Base-by-base conservation (phyloP, 2,797 vertebrate genomes). In the Fratercula arctica region DNA sequence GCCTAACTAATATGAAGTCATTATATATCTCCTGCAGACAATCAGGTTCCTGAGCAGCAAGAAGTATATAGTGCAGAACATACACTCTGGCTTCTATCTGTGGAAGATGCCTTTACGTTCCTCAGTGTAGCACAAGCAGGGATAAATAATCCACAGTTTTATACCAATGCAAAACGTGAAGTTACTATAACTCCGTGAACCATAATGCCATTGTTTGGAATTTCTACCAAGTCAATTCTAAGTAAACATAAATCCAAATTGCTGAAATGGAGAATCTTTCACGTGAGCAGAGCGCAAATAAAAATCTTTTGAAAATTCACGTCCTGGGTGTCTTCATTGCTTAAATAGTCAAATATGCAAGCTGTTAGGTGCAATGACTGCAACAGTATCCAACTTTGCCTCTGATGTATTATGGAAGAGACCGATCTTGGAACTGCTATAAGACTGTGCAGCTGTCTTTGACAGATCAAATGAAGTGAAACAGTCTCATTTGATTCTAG, bases 281-380 rank as follows among this genome's bases (percentile, higher is more conserved):
- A 56, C 0, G 0, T 16, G 3, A 1, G 41, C 33, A 56, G 28
- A 45, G 28, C 4, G 3, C 13, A 81, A 81, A 64, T 28, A 75
- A 13, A 75, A 15, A 33, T 37, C 11, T 61, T 57, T 16, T 37
- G 33, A 56, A 79, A 54, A 82, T 45, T 45, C 41, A 69, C 28
- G 21, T 60, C 15, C 11, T 63, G 11, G 12, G 8, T 26, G 21
- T 39, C 61, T 66, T 64, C 41, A 19, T 15, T 75, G n/a, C 29
- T 78, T 26, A 26, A 51, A 26, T 5, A 63, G n/a, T n/a, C n/a
- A 64, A 54, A 60, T 37, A 77, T 11, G 14, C 16, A 67, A 89
- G 20, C 20, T 43, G 26, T 24, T 17, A 53, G 11, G 7, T 39
- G 39, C 41, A 54, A 64, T 7, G 19, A 43, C 20, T 37, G 15